Evolutionary conservation across 2,888 invertebrate genomes (phyloP), one percentile per base, ranked within the genome.

Genomic region (Idaea dimidiata): DNA sequence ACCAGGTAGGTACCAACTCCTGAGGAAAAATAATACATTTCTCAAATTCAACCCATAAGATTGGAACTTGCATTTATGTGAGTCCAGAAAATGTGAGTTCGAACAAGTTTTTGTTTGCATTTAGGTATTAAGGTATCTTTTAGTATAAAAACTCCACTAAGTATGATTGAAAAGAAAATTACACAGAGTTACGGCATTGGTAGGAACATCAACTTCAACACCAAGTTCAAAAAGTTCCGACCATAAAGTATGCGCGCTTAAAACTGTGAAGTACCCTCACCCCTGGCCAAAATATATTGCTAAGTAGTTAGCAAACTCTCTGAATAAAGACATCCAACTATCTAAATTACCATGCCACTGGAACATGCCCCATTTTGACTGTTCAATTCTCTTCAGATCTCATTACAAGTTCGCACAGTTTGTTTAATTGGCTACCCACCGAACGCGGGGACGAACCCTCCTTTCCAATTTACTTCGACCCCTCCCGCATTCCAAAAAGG

Each of bases 381-480:
- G 79, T 76, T 79, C 78, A 79, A 76, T 76, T 77, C 79, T 74
- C 73, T 67, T 74, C 74, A 73, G 72, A 79, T 80, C 80, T 80
- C 81, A 80, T 81, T 81, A 81, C 75, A 80, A 80, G 70, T 81
- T 81, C 62, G 69, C 69, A 70, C 74, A 75, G 75, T 80, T 79
- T 78, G 79, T 80, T 81, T 79, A 80, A 81, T 81, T 81, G 80
- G 78, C 74, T 77, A 72, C 74, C 76, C 76, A 72, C 66, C 71
- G 66, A 68, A 77, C 72, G 68, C 71, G 70, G 70, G 72, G 74
- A 73, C 64, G 65, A 72, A 61, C 59, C 60, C 70, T 73, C 72
- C 66, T 70, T 58, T 18, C 80, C 77, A 76, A 68, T 71, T 66
- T 72, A 73, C 63, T 53, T 61, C 67, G 75, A 69, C 59, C 78